Conservation (phyloP, 92 coral and sea anemone species). For the Epizoanthus fatuus region DNA sequence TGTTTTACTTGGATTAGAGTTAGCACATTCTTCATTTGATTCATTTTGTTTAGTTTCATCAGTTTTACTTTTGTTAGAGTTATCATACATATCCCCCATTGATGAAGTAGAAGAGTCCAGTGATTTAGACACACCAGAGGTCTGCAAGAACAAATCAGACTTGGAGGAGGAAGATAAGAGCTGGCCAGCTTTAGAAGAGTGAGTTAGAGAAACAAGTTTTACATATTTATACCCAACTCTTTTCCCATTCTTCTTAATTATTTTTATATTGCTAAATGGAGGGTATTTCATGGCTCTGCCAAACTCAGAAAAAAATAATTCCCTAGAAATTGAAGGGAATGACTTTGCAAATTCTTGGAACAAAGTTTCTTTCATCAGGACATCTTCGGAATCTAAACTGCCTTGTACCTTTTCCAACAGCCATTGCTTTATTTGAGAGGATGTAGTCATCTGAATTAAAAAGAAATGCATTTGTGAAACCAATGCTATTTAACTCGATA, state of each 20-base stretch:
- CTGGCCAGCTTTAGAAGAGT: conserved; percentile 5
- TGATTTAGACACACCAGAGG: too few species aligned
- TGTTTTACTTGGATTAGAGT: too few species aligned
- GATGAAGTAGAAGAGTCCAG: too few species aligned
- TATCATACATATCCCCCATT: too few species aligned
- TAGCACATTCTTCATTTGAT: too few species aligned
- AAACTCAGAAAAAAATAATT: conserved; percentile 18
- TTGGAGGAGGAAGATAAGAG: too few species aligned
- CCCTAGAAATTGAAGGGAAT: conserved; percentile 15
- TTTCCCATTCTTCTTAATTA: conserved; percentile 8
- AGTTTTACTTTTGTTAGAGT: too few species aligned
- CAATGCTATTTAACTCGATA: too few species aligned
- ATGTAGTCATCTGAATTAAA: conserved; percentile 22
- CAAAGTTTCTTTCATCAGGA: conserved; percentile 6
- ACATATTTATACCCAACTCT: conserved; percentile 22
- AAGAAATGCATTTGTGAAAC: conserved; percentile 2
- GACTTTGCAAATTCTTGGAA: conserved; percentile 6
- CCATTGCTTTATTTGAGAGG: neutral
- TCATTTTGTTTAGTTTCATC: too few species aligned
- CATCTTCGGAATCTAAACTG: neutral
- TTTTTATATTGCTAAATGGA: neutral
- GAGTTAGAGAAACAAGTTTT: conserved; percentile 8
- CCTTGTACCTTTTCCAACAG: conserved; percentile 3
- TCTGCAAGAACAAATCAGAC: too few species aligned
- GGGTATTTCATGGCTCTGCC: conserved; percentile 14